phyloP scores from a whole-genome alignment of 35 echinoderm and acorn worm species.

The Heliocidaris tuberculata region DNA sequence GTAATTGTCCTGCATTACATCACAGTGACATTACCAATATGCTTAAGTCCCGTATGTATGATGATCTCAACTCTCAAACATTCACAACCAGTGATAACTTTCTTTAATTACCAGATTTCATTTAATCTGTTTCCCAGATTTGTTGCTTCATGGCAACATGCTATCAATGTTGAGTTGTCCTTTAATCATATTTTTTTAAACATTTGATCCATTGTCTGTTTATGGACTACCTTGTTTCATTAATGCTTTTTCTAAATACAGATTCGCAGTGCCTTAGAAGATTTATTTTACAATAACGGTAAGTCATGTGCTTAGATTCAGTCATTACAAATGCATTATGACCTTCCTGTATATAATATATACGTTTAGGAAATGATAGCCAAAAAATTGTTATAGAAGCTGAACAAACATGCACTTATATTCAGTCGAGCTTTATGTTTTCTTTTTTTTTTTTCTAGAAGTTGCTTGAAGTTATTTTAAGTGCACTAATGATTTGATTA shows the following conservation, averaged over 20 bases:
- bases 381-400: neutral
- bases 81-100: too few relatives aligned
- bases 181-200: neutral
- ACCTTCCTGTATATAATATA: neutral
- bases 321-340: neutral
- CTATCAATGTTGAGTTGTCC: neutral
- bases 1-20: too few relatives aligned
- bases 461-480: too few relatives aligned
- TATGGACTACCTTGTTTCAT: neutral
- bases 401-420: neutral
- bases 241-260: neutral
- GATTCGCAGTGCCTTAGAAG: constrained; percentile 69
- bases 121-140: too few relatives aligned
- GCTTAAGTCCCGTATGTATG: too few relatives aligned
- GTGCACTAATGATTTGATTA: too few relatives aligned
- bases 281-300: constrained; percentile 71
- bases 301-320: constrained; percentile 15
- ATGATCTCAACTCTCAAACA: too few relatives aligned
- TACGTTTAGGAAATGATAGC: neutral
- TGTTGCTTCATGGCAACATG: too few relatives aligned
- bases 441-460: too few relatives aligned
- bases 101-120: too few relatives aligned
- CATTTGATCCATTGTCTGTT: neutral
- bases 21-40: too few relatives aligned
- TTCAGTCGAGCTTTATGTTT: too few relatives aligned